Evolutionary conservation across 2,113 vertebrate genomes (phyloP), one percentile per base, ranked within the genome.

Genomic region (Sapayoa aenigma): DNA sequence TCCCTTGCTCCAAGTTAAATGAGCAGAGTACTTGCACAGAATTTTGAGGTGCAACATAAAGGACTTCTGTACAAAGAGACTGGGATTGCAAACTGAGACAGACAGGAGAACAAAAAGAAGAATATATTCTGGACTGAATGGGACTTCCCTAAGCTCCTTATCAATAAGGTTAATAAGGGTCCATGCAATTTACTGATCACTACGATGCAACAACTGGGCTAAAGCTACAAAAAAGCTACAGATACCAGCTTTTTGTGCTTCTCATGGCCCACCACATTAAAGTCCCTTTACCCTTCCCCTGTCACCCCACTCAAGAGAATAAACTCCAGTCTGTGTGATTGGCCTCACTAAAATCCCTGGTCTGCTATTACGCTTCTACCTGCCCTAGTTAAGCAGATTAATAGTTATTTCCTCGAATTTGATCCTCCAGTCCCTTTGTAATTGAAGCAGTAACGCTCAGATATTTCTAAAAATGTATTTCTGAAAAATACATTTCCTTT

Each of bases 91-190:
- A 93, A 95, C 50, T 0, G 84, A 97, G 97, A 95, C 92, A 97
- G 97, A 95, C 95, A 96, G 91, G 96, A 96, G 97, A 98, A 98
- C 97, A 98, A 98, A 98, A 98, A 96, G 91, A 92, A 92, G 95
- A 95, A 96, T 97, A 96, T 97, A 97, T 95, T 93, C 94, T 18
- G 50, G 92, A 53, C 94, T 97, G 97, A 98, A 97, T 97, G 97
- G 97, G 93, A 97, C 97, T 98, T 96, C 93, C 95, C 97, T 98
- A 98, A 98, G 98, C 98, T 98, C 97, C 98, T 98, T 98, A 98
- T 98, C 98, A 97, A 98, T 98, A 98, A 98, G 98, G 98, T 98
- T 98, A 98, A 98, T 98, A 98, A 98, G 97, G 98, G 97, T 98
- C 98, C 97, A 90, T 97, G 98, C 97, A 98, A 98, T 98, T 98